Evolutionary conservation across 2,888 invertebrate genomes (phyloP).

Genomic region (Oeneis ivallda): DNA sequence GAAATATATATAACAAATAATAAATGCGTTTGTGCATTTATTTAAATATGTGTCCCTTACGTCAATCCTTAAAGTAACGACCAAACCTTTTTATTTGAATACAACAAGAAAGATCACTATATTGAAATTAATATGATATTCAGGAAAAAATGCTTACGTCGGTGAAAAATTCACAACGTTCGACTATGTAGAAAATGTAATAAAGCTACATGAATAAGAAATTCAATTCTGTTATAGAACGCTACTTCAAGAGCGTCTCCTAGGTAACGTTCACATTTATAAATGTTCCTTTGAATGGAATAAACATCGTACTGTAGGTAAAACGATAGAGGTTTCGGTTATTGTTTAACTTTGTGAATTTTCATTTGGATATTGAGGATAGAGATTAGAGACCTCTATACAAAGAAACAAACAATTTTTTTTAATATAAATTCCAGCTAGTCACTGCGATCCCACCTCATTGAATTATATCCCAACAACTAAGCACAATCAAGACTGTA

Average conservation of each 20-base stretch:
- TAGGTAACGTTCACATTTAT: conserved; percentile 34
- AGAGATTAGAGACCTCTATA: too few relatives aligned
- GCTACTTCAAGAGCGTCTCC: conserved; percentile 39
- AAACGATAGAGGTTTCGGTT: background rate
- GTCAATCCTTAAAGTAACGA: too few relatives aligned
- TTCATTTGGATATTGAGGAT: too few relatives aligned
- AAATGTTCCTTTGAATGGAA: conserved; percentile 29
- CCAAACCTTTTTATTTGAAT: background rate
- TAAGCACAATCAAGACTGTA: too few relatives aligned
- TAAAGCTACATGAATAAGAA: conserved; percentile 52
- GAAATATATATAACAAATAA: too few relatives aligned
- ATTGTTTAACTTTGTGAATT: conserved; percentile 1
- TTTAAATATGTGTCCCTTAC: too few relatives aligned
- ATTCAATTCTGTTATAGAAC: conserved; percentile 51
- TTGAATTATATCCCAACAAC: too few relatives aligned
- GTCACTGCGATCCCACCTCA: too few relatives aligned
- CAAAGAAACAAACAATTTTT: too few relatives aligned
- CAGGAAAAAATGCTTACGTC: conserved; percentile 39
- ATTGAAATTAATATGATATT: conserved; percentile 22
- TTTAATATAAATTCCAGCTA: too few relatives aligned
- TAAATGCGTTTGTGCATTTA: too few relatives aligned
- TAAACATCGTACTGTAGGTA: background rate
- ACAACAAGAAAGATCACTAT: conserved; percentile 18
- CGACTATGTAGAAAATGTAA: conserved; percentile 42
- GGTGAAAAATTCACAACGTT: conserved; percentile 34